Percentiles rank a stretch among this genome's conserved stretches.
Evolutionary conservation across 2,888 invertebrate genomes (phyloP).

Genomic region (Xestia sexstrigata): DNA sequence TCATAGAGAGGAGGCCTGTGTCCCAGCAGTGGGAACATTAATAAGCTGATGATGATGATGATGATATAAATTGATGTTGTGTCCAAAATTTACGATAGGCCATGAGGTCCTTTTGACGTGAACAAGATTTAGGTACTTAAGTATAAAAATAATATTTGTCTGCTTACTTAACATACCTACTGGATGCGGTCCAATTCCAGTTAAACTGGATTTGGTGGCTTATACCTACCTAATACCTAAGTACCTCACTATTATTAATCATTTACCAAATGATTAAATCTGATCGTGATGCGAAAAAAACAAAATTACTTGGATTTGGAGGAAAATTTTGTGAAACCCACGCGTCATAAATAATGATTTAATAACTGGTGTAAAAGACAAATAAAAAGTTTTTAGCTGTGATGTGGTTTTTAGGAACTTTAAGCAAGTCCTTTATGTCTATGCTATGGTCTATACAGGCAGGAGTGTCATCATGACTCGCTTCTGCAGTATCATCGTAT

Average conservation of each 20-base stretch:
- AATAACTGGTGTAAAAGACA: slow-evolving; percentile 6
- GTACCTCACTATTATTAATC: slow-evolving; percentile 7
- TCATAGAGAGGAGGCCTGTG: no score
- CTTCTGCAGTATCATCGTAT: neutral
- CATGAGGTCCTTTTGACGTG: neutral
- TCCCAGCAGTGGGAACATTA: no score
- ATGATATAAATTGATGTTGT: no score
- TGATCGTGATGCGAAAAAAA: slow-evolving; percentile 3
- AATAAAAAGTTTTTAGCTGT: slow-evolving; percentile 5
- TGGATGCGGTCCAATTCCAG: neutral
- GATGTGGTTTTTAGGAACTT: neutral
- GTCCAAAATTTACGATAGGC: neutral
- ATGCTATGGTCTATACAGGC: neutral
- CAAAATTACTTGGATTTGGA: slow-evolving; percentile 11
- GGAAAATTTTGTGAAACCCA: slow-evolving; percentile 26
- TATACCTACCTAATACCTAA: neutral
- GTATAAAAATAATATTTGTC: neutral
- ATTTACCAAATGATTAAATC: slow-evolving; percentile 4
- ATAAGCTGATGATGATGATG: no score
- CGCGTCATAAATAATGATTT: neutral
- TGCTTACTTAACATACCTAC: neutral
- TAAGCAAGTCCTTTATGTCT: neutral
- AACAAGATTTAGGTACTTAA: neutral
- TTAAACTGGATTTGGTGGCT: slow-evolving; percentile 1
- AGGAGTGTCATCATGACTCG: neutral